Conservation (phyloP, 2,113 vertebrate species). For the Oryzias curvinotus region DNA sequence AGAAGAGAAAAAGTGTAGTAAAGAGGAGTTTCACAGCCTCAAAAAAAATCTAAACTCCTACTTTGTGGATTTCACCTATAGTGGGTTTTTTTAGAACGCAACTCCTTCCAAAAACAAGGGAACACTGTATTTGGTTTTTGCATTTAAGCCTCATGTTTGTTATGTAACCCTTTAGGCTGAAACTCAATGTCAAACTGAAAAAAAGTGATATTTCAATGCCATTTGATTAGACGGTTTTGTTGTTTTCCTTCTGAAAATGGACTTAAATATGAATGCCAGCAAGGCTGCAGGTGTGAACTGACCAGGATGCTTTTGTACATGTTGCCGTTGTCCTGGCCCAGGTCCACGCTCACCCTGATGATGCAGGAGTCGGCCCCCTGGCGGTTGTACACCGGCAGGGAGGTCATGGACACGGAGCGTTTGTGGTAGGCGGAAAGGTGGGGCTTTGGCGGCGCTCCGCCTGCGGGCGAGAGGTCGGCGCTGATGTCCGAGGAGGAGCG, state of each 20-base stretch:
- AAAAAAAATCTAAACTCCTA: too few relatives aligned
- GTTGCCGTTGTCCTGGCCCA: constrained; percentile 79
- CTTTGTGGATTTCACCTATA: too few relatives aligned
- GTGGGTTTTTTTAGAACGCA: too few relatives aligned
- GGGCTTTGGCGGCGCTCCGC: constrained; percentile 3
- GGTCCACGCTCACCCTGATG: constrained; percentile 80
- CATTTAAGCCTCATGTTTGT: too few relatives aligned
- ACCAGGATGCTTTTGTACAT: constrained; percentile 89
- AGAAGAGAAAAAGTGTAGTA: too few relatives aligned
- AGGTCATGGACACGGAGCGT: constrained; percentile 74
- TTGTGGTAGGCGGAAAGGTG: constrained; percentile 48
- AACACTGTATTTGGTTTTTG: too few relatives aligned
- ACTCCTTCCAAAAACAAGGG: too few relatives aligned
- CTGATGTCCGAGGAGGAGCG: constrained; percentile 33
- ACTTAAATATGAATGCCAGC: background rate
- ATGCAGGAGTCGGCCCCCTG: constrained; percentile 79
- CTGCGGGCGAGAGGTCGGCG: constrained; percentile 21
- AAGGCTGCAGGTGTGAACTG: constrained; percentile 31
- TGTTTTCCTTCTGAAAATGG: background rate
- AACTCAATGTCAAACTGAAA: too few relatives aligned
- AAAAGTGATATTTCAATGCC: too few relatives aligned
- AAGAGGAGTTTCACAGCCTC: too few relatives aligned
- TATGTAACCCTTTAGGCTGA: too few relatives aligned
- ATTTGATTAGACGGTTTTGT: too few relatives aligned
- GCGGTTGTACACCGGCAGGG: constrained; percentile 69